These are phyloP conservation scores for Aphelocoma californica DNA, from an alignment of 2,797 vertebrate species.

Conservation along the genomic window DNA sequence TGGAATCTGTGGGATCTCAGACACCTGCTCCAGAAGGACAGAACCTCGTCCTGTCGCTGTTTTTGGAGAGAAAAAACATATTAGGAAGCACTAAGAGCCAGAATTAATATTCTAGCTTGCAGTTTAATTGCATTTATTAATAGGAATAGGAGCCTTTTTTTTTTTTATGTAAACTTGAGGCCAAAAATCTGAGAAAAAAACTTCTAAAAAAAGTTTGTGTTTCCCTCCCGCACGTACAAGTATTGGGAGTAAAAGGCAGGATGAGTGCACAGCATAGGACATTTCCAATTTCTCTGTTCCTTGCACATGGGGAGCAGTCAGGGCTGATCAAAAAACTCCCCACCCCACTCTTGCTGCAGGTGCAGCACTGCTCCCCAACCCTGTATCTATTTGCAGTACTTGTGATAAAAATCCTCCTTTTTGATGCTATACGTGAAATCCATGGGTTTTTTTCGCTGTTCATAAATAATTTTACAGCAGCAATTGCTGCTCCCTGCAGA, in stretches of 20 bases:
- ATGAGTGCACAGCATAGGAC: accelerated
- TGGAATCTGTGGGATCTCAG: not conserved
- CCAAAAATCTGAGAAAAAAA: not conserved
- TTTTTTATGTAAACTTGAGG: not conserved
- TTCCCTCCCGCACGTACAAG: accelerated
- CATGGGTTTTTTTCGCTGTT: accelerated
- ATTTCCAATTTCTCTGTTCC: not conserved
- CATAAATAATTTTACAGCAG: not conserved
- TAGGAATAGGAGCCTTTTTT: not conserved
- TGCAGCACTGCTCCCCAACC: not conserved
- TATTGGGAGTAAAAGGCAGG: not conserved
- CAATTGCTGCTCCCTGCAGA: not conserved
- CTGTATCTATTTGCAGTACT: accelerated
- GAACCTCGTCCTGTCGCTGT: not conserved
- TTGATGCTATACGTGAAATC: not conserved
- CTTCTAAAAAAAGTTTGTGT: not conserved
- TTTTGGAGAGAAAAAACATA: not conserved
- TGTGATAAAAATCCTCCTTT: not conserved
- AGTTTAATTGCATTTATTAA: not conserved
- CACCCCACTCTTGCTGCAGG: accelerated
- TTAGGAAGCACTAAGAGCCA: not conserved
- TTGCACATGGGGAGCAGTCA: not conserved
- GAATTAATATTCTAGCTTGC: not conserved
- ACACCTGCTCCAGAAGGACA: not conserved
- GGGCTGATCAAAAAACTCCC: not conserved